Evolutionary conservation across 2,888 invertebrate genomes (phyloP), one percentile per base, ranked within the genome.

Genomic region (Drosophila atroscutellata): DNA sequence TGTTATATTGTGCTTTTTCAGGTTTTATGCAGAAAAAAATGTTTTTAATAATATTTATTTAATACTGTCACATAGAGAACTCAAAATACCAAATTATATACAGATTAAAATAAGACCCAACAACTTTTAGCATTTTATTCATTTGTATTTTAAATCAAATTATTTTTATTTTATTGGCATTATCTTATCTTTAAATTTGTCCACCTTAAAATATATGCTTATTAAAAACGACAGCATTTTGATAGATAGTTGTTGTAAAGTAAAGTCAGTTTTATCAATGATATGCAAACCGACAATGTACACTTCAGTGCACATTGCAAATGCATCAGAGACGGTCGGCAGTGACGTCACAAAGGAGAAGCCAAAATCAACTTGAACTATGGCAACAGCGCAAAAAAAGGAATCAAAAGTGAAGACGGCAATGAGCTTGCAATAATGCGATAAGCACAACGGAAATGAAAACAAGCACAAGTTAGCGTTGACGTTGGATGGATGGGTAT

Each of bases 391-490:
- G 32, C 11, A 24, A 20, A 39, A 39, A 57, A 30, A n/a, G 56
- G 61, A 76, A 51, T 71, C 67, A 71, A 67, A 70, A 63, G 59
- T 69, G 81, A 69, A 67, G 77, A 57, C 63, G 77, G 89, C 89
- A 86, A 87, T 82, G 89, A 90, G 88, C 89, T 88, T 88, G 86
- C 86, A 88, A 86, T 86, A 86, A 86, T 90, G 86, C 83, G 86
- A 86, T 86, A 86, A 86, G 88, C 76, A 86, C 70, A 80, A 64
- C 80, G 86, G 90, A 86, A 85, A 85, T 85, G 87, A 89, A 89
- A 85, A 84, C 87, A 89, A 86, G 87, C 74, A 71, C 71, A 86
- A 89, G 69, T 72, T 80, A 60, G 64, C 73, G 80, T 68, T 70
- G 63, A 76, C 80, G 77, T 68, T 80, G 62, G 60, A 77, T 77